Conservation (phyloP, 2,888 invertebrate species). For the Thyatira batis region DNA sequence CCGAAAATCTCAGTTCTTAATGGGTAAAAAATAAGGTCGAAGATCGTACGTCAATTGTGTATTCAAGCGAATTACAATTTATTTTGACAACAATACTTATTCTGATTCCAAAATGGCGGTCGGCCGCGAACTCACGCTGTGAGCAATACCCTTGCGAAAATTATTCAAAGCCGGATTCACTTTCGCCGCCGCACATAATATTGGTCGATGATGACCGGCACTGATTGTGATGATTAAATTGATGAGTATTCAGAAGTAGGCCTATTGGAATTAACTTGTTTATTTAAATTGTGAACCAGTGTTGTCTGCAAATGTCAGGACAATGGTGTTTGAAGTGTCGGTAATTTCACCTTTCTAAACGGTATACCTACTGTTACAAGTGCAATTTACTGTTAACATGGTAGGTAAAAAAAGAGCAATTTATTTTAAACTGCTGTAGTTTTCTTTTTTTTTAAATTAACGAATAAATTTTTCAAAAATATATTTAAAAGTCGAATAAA, state of each 20-base stretch:
- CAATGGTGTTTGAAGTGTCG: neutral
- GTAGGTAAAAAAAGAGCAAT: too few relatives aligned
- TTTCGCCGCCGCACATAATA: conserved; percentile 60
- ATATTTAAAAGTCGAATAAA: too few relatives aligned
- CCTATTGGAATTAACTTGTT: neutral
- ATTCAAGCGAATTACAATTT: conserved; percentile 15
- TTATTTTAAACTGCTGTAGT: too few relatives aligned
- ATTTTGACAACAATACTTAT: conserved; percentile 21
- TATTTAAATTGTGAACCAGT: neutral
- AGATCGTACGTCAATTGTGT: conserved; percentile 22
- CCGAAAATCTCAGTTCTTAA: neutral
- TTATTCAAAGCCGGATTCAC: conserved; percentile 69
- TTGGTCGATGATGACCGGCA: conserved; percentile 39
- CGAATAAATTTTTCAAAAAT: too few relatives aligned
- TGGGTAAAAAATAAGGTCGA: conserved; percentile 19
- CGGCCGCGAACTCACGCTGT: conserved; percentile 53
- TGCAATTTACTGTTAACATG: too few relatives aligned
- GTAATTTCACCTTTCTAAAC: too few relatives aligned
- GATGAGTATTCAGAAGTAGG: conserved; percentile 17
- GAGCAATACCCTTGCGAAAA: conserved; percentile 77
- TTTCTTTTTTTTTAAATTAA: too few relatives aligned
- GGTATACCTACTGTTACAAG: too few relatives aligned
- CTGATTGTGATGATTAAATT: conserved; percentile 50
- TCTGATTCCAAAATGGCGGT: conserved; percentile 22
- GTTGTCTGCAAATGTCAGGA: neutral